Evolutionary conservation across 2,888 invertebrate genomes (phyloP).

Genomic region (Balanococcus diminutus): DNA sequence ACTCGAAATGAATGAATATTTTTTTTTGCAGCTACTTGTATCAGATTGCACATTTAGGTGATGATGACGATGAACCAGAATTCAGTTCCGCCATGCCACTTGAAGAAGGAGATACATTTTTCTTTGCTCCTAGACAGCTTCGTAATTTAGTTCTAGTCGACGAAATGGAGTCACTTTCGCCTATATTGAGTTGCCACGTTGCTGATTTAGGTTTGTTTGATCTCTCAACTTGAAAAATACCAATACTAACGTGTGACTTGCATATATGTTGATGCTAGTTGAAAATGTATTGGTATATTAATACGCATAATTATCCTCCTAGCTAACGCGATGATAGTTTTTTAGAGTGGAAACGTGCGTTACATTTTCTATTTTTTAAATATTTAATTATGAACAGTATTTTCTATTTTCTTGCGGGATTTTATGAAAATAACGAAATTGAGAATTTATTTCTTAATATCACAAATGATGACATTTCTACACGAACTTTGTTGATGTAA

Average conservation of each 20-base stretch:
- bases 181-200: conserved; percentile 82
- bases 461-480: conserved; percentile 36
- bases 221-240: background rate
- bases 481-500: too few relatives aligned
- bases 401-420: too few relatives aligned
- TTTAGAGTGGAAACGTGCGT: conserved; percentile 38
- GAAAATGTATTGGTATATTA: conserved; percentile 45
- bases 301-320: conserved; percentile 21
- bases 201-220: conserved; percentile 72
- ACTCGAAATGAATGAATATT: background rate
- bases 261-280: conserved; percentile 6
- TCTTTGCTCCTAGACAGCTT: conserved; percentile 92
- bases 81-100: conserved; percentile 98
- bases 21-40: conserved; percentile 81
- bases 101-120: conserved; percentile 98
- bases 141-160: conserved; percentile 96
- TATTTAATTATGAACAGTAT: background rate
- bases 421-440: too few relatives aligned
- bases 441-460: background rate
- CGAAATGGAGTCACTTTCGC: conserved; percentile 94
- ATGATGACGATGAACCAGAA: conserved; percentile 98
- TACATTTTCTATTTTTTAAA: conserved; percentile 14
- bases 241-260: conserved; percentile 19
- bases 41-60: conserved; percentile 98
- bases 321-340: background rate